A percentile compares a stretch with the other conserved stretches of the same genome.
These are phyloP conservation scores for Salmo trutta DNA, from an alignment of 2,797 vertebrate genomes.

Conservation along the genomic window DNA sequence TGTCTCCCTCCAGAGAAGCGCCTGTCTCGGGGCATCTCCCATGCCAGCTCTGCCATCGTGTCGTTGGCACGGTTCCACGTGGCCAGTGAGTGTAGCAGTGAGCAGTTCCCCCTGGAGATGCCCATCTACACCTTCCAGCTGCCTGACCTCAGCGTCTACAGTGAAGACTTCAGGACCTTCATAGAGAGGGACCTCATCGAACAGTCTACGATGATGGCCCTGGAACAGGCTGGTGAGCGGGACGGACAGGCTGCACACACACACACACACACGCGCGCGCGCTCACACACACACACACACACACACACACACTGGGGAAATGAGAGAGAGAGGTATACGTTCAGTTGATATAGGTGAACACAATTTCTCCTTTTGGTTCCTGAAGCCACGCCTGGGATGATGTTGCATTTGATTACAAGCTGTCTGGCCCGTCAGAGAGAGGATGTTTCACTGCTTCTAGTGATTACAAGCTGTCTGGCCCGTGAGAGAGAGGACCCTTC, in stretches of 20 bases:
- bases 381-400: too few species aligned
- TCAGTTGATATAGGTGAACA: neutral
- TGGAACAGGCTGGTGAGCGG: constrained; percentile 93
- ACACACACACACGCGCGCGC: neutral
- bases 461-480: too few species aligned
- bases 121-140: constrained; percentile 99
- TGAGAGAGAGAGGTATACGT: too few species aligned
- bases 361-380: neutral
- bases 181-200: constrained; percentile 97
- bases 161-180: constrained; percentile 96
- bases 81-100: constrained; percentile 90
- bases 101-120: constrained; percentile 97
- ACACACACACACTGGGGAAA: too few species aligned
- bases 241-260: neutral
- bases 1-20: constrained; percentile 85
- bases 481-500: too few species aligned
- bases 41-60: constrained; percentile 97
- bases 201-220: constrained; percentile 95
- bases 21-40: constrained; percentile 95
- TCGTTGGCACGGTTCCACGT: constrained; percentile 95
- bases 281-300: neutral
- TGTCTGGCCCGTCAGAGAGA: too few species aligned
- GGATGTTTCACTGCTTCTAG: too few species aligned
- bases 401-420: neutral
- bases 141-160: constrained; percentile 97